Evolutionary conservation across 2,888 invertebrate species (phyloP).

Genomic region (Punctoribates punctum): DNA sequence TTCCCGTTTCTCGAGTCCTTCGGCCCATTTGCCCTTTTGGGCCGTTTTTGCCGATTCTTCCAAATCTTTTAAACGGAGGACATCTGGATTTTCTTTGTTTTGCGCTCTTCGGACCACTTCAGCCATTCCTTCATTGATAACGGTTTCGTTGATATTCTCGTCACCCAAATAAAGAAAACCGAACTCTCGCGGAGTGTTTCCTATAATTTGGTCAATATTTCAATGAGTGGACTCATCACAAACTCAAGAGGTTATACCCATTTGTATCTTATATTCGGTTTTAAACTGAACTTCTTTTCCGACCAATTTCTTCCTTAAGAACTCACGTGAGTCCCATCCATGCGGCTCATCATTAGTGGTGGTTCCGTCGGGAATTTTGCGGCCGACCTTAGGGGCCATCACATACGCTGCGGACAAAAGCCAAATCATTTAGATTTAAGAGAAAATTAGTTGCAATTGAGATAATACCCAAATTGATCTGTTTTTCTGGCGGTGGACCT

Average conservation of each 20-base stretch:
- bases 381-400: slow-evolving; percentile 43
- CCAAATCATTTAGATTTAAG: background rate
- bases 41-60: slow-evolving; percentile 86
- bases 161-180: slow-evolving; percentile 57
- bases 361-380: slow-evolving; percentile 58
- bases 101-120: slow-evolving; percentile 59
- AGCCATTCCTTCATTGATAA: slow-evolving; percentile 84
- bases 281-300: slow-evolving; percentile 88
- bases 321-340: slow-evolving; percentile 98
- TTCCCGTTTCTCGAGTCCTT: slow-evolving; percentile 66
- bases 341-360: slow-evolving; percentile 83
- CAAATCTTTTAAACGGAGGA: slow-evolving; percentile 59
- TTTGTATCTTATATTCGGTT: slow-evolving; percentile 69
- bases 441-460: background rate
- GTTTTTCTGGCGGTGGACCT: slow-evolving; percentile 83
- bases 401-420: slow-evolving; percentile 30
- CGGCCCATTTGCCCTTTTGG: slow-evolving; percentile 69
- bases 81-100: slow-evolving; percentile 39
- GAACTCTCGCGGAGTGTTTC: slow-evolving; percentile 1
- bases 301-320: slow-evolving; percentile 86
- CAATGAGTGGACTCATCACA: background rate
- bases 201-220: background rate
- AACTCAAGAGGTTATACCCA: slow-evolving; percentile 35
- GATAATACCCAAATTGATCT: slow-evolving; percentile 62
- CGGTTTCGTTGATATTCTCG: slow-evolving; percentile 80